These are phyloP conservation scores for Gambelia wislizenii DNA, from an alignment of 2,797 vertebrate genomes.

Conservation along the genomic window DNA sequence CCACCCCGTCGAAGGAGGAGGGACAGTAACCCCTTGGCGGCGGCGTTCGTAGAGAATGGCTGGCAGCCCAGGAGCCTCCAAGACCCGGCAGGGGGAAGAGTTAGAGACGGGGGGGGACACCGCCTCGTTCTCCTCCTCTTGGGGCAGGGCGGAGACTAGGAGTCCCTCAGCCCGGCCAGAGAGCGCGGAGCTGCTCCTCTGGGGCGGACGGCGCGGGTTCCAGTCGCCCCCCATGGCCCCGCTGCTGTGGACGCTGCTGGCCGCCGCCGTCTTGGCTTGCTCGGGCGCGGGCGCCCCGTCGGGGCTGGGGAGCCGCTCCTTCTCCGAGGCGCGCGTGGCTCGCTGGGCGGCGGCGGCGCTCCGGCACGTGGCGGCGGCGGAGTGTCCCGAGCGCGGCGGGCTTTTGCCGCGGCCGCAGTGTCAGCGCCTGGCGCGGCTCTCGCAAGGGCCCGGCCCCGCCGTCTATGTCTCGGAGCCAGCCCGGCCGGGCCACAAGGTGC, in stretches of 20 bases:
- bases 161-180: neutral
- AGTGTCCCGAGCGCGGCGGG: slow-evolving; percentile 69
- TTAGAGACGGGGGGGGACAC: neutral
- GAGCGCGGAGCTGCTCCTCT: neutral
- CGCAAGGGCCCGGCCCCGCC: slow-evolving; percentile 75
- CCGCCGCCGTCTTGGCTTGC: slow-evolving; percentile 49
- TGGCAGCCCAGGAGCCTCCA: neutral
- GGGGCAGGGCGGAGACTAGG: slow-evolving; percentile 1
- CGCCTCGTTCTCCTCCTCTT: neutral
- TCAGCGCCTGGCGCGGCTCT: slow-evolving; percentile 75
- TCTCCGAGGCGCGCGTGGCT: slow-evolving; percentile 23
- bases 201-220: neutral
- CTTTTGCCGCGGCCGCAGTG: slow-evolving; percentile 80
- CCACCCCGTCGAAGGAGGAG: neutral
- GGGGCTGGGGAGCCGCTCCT: slow-evolving; percentile 28
- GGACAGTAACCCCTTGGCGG: neutral
- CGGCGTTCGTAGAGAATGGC: neutral
- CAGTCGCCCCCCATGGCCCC: slow-evolving; percentile 25
- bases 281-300: slow-evolving; percentile 42
- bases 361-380: slow-evolving; percentile 19
- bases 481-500: slow-evolving; percentile 76
- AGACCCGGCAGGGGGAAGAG: no score
- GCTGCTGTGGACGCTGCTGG: slow-evolving; percentile 14
- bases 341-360: slow-evolving; percentile 31
- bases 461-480: slow-evolving; percentile 79